A percentile compares a stretch with the other conserved stretches of the same genome.
phyloP scores from a whole-genome alignment of 2,113 vertebrate species.

The Hemicordylus capensis region DNA sequence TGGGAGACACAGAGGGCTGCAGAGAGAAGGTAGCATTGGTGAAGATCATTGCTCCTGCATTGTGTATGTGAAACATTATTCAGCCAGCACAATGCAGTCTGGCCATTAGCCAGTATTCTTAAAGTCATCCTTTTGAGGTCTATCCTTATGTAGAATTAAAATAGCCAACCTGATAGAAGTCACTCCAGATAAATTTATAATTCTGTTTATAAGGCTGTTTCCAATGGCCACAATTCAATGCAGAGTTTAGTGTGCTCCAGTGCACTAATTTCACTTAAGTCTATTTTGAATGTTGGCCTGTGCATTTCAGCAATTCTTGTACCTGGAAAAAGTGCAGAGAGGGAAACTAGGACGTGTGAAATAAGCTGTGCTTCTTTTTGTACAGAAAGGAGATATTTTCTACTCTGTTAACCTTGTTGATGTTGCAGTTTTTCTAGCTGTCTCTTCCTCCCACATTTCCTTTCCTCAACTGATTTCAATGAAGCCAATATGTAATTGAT shows the following conservation, averaged over 20 bases:
- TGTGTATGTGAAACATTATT: too few relatives aligned
- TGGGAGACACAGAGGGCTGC: too few relatives aligned
- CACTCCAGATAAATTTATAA: neutral
- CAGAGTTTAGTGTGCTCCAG: neutral
- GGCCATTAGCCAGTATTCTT: neutral
- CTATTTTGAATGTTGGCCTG: neutral
- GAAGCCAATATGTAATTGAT: slow-evolving; percentile 80
- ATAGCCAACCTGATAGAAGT: neutral
- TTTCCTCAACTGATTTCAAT: slow-evolving; percentile 42
- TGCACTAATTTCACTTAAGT: neutral
- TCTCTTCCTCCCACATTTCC: neutral
- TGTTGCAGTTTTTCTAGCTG: slow-evolving; percentile 32
- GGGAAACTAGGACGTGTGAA: neutral
- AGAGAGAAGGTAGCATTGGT: too few relatives aligned
- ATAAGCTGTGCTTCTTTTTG: neutral
- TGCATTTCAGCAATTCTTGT: neutral
- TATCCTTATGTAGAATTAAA: neutral
- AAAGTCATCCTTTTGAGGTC: neutral
- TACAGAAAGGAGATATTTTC: slow-evolving; percentile 27
- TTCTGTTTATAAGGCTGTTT: neutral
- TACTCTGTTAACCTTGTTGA: slow-evolving; percentile 59
- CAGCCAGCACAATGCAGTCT: too few relatives aligned
- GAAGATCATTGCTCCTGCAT: too few relatives aligned
- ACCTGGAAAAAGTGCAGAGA: neutral
- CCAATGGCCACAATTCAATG: neutral